These are phyloP conservation scores for Hyaena hyaena DNA, from an alignment of 2,113 vertebrate genomes.

Conservation along the genomic window DNA sequence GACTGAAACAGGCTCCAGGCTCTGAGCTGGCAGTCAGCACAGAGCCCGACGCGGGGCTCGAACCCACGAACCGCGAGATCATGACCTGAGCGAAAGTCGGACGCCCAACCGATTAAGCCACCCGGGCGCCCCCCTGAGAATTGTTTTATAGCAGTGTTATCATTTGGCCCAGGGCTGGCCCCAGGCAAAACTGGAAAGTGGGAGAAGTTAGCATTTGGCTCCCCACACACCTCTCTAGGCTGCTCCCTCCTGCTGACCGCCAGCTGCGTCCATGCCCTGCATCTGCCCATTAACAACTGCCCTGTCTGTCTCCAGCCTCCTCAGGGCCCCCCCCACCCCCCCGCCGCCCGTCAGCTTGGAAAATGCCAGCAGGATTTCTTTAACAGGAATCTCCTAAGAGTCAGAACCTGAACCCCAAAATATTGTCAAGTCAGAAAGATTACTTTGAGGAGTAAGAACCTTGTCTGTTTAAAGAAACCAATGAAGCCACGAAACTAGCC, in stretches of 20 bases:
- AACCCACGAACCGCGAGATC: no score
- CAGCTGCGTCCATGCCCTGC: constrained; percentile 23
- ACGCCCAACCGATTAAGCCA: no score
- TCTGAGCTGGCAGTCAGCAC: no score
- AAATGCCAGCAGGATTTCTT: constrained; percentile 27
- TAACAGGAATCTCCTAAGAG: constrained; percentile 34
- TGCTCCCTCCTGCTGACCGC: constrained; percentile 29
- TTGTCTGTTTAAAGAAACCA: constrained; percentile 31
- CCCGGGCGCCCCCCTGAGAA: no score
- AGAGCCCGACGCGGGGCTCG: no score
- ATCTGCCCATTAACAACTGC: constrained; percentile 51
- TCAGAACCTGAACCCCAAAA: neutral
- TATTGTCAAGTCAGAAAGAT: constrained; percentile 51
- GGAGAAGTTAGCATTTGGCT: constrained; percentile 36
- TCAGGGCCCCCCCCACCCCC: neutral
- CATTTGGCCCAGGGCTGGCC: constrained; percentile 53
- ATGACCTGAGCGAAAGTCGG: no score
- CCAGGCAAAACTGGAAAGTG: constrained; percentile 57
- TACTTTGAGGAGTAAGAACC: constrained; percentile 1
- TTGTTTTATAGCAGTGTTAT: constrained; percentile 51
- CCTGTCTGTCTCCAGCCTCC: neutral
- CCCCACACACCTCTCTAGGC: neutral
- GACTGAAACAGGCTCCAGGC: no score
- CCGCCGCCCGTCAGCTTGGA: neutral
- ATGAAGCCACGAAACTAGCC: neutral